Conservation (phyloP, 2,888 invertebrate species). For the Cactoblastis cactorum region DNA sequence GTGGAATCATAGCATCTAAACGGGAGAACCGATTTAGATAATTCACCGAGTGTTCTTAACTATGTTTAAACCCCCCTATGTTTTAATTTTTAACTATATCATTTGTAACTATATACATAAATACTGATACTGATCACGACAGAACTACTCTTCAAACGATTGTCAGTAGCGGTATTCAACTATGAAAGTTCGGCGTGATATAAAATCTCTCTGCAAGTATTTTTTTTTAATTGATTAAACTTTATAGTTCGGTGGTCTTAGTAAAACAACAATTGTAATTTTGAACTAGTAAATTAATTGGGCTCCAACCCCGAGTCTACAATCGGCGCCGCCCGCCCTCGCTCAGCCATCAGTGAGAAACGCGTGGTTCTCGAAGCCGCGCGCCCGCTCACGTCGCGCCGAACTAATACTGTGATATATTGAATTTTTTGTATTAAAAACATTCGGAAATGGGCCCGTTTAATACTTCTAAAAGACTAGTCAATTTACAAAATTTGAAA, state of each 20-base stretch:
- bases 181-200: neutral
- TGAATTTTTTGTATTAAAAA: slow-evolving; percentile 7
- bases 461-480: slow-evolving; percentile 38
- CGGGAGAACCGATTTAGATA: too few species aligned
- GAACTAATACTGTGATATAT: neutral
- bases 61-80: too few species aligned
- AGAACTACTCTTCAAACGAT: too few species aligned
- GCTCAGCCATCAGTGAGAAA: slow-evolving; percentile 30
- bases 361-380: slow-evolving; percentile 32
- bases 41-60: too few species aligned
- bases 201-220: neutral
- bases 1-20: too few species aligned
- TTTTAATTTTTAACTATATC: too few species aligned
- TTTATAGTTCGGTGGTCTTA: too few species aligned
- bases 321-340: slow-evolving; percentile 8
- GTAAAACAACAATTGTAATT: neutral
- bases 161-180: too few species aligned
- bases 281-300: neutral
- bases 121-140: too few species aligned
- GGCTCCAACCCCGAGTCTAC: slow-evolving; percentile 14
- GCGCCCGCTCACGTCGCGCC: slow-evolving; percentile 21
- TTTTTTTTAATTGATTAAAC: neutral
- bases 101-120: too few species aligned
- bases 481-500: slow-evolving; percentile 50
- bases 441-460: slow-evolving; percentile 37